These are phyloP conservation scores for Bettongia penicillata DNA, from an alignment of 2,113 vertebrate genomes.

Conservation along the genomic window DNA sequence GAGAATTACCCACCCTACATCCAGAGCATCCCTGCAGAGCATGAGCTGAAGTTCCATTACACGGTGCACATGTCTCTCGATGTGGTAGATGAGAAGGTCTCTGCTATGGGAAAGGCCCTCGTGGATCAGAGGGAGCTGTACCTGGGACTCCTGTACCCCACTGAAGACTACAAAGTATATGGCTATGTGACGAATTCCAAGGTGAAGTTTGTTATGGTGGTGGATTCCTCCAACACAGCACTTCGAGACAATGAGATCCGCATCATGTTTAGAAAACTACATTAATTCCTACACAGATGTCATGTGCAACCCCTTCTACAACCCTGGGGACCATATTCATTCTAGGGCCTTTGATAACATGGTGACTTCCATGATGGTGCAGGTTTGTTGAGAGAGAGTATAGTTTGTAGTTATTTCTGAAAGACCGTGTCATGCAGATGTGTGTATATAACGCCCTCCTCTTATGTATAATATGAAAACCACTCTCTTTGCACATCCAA, in stretches of 20 bases:
- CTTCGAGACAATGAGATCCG: constrained; percentile 98
- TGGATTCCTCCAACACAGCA: constrained; percentile 97
- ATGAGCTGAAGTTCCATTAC: constrained; percentile 97
- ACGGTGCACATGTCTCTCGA: constrained; percentile 99
- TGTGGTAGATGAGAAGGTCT: constrained; percentile 98
- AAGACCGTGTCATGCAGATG: rapidly evolving
- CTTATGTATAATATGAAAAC: constrained; percentile 44
- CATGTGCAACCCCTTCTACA: constrained; percentile 99
- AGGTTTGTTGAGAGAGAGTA: constrained; percentile 86
- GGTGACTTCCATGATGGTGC: constrained; percentile 97
- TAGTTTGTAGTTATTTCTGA: background rate
- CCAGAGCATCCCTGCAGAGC: constrained; percentile 91
- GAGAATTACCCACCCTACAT: constrained; percentile 99
- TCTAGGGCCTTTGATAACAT: constrained; percentile 95
- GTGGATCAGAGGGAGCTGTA: constrained; percentile 97
- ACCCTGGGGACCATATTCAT: constrained; percentile 94
- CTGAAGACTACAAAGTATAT: constrained; percentile 98
- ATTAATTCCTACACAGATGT: constrained; percentile 98
- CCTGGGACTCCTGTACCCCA: constrained; percentile 96
- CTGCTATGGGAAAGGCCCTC: constrained; percentile 94
- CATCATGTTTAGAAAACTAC: constrained; percentile 98
- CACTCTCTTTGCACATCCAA: background rate
- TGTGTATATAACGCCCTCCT: constrained; percentile 56
- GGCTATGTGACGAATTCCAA: constrained; percentile 98
- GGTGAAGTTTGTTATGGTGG: constrained; percentile 99